phyloP scores from a whole-genome alignment of 2,113 vertebrate species.

The Arenaria interpres region DNA sequence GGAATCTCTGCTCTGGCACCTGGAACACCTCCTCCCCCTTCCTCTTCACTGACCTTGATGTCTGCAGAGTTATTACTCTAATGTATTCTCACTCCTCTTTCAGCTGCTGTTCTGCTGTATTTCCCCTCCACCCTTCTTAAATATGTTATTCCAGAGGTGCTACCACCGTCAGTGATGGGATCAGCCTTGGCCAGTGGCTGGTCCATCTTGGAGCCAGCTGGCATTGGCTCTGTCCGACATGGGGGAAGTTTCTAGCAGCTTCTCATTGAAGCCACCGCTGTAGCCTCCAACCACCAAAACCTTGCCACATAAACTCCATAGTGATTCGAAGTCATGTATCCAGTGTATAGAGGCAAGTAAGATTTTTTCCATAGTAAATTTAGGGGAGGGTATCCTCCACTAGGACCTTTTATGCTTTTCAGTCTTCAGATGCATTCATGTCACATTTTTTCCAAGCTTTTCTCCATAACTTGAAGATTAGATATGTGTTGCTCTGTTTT shows the following conservation, averaged over 20 bases:
- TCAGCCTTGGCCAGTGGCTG: fast-evolving
- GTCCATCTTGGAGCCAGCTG: fast-evolving
- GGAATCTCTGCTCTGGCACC: not conserved
- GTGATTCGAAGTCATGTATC: not conserved
- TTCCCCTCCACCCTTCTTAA: not conserved
- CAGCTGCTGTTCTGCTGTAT: not conserved
- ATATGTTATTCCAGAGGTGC: fast-evolving
- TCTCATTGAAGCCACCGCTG: not conserved
- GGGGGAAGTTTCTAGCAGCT: not conserved
- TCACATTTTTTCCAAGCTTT: not conserved
- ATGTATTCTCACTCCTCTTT: too few species aligned
- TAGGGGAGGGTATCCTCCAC: not conserved
- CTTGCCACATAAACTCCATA: not conserved
- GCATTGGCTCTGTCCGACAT: not conserved
- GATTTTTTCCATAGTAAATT: not conserved
- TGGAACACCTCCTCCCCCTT: not conserved
- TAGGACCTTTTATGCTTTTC: not conserved
- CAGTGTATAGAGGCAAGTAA: not conserved
- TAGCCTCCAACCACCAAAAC: not conserved
- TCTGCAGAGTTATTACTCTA: not conserved
- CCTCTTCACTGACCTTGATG: not conserved
- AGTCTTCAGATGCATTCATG: not conserved
- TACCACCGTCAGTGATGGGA: fast-evolving
- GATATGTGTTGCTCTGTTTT: not conserved
- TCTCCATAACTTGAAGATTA: not conserved